phyloP scores from a whole-genome alignment of 2,113 vertebrate species.

The Lycaon pictus region DNA sequence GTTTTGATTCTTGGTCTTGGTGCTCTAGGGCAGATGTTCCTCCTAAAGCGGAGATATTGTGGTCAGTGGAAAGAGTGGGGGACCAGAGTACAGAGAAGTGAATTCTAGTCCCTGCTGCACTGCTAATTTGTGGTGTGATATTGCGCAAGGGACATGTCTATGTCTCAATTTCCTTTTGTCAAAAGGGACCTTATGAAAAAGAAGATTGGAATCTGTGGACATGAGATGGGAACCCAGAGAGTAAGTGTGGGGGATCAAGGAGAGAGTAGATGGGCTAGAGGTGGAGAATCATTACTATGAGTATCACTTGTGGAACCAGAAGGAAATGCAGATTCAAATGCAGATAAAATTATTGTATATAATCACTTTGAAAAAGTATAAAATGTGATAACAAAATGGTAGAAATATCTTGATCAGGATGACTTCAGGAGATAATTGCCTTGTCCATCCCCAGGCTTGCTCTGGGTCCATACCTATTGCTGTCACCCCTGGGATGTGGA shows the following conservation, averaged over 20 bases:
- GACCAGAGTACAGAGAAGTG: constrained; percentile 56
- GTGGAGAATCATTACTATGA: background rate
- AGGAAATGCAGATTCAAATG: background rate
- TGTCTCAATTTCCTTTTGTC: constrained; percentile 64
- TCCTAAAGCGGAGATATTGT: constrained; percentile 57
- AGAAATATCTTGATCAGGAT: constrained; percentile 21
- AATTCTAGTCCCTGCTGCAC: constrained; percentile 57
- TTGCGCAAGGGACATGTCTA: constrained; percentile 61
- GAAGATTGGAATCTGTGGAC: constrained; percentile 13
- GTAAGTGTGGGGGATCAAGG: background rate
- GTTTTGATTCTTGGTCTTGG: constrained; percentile 78
- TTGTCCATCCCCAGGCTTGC: background rate
- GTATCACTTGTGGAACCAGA: background rate
- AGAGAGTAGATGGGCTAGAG: background rate
- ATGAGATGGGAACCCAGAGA: background rate
- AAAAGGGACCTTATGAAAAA: constrained; percentile 43
- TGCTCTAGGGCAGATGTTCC: constrained; percentile 75
- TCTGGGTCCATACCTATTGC: constrained; percentile 18
- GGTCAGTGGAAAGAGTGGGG: constrained; percentile 64
- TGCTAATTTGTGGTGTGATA: constrained; percentile 51
- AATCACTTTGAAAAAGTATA: constrained; percentile 21
- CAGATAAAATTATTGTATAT: background rate
- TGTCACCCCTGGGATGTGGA: constrained; percentile 55
- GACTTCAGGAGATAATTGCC: background rate
- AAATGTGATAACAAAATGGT: background rate